A percentile compares a stretch with the other conserved stretches of the same genome.
phyloP scores from a whole-genome alignment of 1,140 invertebrate species.

The Drosophila persimilis region DNA sequence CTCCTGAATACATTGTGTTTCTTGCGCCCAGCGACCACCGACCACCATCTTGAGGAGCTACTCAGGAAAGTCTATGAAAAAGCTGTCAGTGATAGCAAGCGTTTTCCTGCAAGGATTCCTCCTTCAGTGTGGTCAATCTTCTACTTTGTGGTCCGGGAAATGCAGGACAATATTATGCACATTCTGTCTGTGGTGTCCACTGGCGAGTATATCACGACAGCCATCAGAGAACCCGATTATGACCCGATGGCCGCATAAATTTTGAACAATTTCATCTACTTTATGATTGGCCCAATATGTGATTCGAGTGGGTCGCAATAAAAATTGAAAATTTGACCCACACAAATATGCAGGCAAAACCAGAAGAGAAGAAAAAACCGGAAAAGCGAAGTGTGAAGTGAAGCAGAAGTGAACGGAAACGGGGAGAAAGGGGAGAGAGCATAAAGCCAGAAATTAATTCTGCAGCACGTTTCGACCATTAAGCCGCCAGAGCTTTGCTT shows the following conservation, averaged over 20 bases:
- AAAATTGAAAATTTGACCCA: constrained; percentile 54
- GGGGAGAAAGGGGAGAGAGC: constrained; percentile 46
- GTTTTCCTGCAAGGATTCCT: too few relatives aligned
- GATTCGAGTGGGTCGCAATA: constrained; percentile 16
- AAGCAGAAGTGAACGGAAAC: constrained; percentile 11
- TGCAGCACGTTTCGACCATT: constrained; percentile 77
- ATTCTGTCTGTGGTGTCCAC: not conserved
- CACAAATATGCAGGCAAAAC: constrained; percentile 38
- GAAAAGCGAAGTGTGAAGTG: not conserved
- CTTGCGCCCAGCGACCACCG: not conserved
- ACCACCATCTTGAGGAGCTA: too few relatives aligned
- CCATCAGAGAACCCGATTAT: constrained; percentile 2
- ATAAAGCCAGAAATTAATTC: constrained; percentile 79
- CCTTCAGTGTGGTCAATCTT: too few relatives aligned
- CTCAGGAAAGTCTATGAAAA: too few relatives aligned
- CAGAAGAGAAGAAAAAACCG: not conserved
- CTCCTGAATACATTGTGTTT: constrained; percentile 18
- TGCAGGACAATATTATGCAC: not conserved
- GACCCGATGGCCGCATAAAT: constrained; percentile 26
- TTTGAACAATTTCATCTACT: constrained; percentile 36
- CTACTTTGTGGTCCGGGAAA: too few relatives aligned
- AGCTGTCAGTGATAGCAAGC: too few relatives aligned
- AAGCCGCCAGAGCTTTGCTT: constrained; percentile 76
- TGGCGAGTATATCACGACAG: not conserved
- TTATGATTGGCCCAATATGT: constrained; percentile 29